A percentile compares a stretch with the other conserved stretches of the same genome.
These are phyloP conservation scores for Columbina picui DNA, from an alignment of 2,113 vertebrate genomes.

Conservation along the genomic window DNA sequence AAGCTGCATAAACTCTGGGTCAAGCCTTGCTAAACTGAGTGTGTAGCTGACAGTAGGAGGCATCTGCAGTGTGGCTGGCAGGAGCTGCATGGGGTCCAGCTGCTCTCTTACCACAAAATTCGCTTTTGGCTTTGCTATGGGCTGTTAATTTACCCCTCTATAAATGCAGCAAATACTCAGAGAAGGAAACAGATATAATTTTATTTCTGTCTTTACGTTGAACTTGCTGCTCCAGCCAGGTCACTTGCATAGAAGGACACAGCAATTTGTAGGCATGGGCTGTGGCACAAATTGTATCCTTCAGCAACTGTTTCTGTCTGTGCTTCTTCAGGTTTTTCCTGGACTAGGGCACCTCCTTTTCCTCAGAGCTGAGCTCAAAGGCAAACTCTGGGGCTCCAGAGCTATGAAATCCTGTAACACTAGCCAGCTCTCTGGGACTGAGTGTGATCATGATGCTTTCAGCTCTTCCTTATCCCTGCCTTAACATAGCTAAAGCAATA, in stretches of 20 bases:
- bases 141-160: not conserved
- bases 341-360: not conserved
- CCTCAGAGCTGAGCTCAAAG: not conserved
- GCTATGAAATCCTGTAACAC: not conserved
- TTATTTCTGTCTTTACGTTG: not conserved
- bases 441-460: not conserved
- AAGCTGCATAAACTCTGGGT: not conserved
- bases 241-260: not conserved
- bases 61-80: not conserved
- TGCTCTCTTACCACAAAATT: not conserved
- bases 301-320: not conserved
- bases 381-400: not conserved
- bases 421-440: not conserved
- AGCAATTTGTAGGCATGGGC: not conserved
- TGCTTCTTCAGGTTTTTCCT: not conserved
- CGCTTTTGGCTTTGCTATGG: not conserved
- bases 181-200: not conserved
- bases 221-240: not conserved
- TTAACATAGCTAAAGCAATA: accelerated
- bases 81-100: not conserved
- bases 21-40: not conserved
- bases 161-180: not conserved
- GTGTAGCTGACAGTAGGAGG: not conserved
- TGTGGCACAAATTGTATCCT: not conserved
- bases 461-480: not conserved